Conservation (phyloP, 2,797 vertebrate genomes). For the Channallabes apus region DNA sequence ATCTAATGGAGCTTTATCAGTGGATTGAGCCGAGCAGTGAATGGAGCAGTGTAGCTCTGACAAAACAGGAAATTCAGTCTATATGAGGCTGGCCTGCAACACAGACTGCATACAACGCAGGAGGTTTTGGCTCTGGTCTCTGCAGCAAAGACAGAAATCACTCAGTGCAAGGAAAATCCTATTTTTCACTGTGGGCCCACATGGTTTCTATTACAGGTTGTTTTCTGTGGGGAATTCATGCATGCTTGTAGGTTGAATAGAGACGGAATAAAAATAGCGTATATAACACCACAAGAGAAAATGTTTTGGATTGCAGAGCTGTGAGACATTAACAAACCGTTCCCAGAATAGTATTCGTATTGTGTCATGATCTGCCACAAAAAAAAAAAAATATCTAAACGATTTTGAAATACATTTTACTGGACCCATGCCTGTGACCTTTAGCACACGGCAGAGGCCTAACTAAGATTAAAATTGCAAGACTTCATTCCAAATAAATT, state of each 20-base stretch:
- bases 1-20: constrained; percentile 75
- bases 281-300: constrained; percentile 44
- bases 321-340: constrained; percentile 47
- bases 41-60: constrained; percentile 69
- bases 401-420: constrained; percentile 23
- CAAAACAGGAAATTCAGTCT: constrained; percentile 77
- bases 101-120: constrained; percentile 40
- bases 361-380: constrained; percentile 14
- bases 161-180: constrained; percentile 50
- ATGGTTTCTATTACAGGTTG: constrained; percentile 55
- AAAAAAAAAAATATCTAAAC: neutral
- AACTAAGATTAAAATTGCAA: neutral
- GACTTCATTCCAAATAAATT: constrained; percentile 1
- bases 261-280: constrained; percentile 49
- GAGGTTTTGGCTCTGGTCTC: constrained; percentile 60
- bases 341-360: constrained; percentile 34
- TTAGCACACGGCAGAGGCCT: neutral
- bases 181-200: constrained; percentile 54
- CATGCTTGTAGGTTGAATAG: constrained; percentile 45
- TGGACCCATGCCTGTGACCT: neutral
- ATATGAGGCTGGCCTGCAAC: constrained; percentile 59
- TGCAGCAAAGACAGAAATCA: constrained; percentile 53
- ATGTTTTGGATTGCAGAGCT: constrained; percentile 47
- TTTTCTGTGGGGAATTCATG: constrained; percentile 58
- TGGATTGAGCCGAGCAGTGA: constrained; percentile 65